phyloP scores from a whole-genome alignment of 2,888 invertebrate species.

The Epistrophella euchroma region DNA sequence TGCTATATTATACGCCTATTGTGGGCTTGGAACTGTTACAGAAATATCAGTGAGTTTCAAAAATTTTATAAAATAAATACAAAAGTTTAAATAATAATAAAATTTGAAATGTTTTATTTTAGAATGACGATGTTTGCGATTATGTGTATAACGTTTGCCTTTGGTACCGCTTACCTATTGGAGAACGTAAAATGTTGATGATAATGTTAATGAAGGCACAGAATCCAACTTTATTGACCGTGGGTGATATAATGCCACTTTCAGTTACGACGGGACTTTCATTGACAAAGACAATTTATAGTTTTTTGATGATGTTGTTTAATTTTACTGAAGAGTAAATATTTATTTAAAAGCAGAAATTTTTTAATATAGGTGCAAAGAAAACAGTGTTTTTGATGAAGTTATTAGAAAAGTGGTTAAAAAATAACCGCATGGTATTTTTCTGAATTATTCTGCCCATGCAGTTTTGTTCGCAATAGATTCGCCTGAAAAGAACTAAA shows the following conservation, averaged over 20 bases:
- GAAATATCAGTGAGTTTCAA: slow-evolving; percentile 76
- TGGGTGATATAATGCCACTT: slow-evolving; percentile 4
- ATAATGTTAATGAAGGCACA: not conserved
- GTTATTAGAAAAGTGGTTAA: too few species aligned
- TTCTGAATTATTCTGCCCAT: too few species aligned
- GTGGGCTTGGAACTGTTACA: slow-evolving; percentile 78
- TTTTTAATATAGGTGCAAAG: too few species aligned
- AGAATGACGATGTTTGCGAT: not conserved
- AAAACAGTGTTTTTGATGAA: too few species aligned
- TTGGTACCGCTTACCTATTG: not conserved
- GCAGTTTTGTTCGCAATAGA: too few species aligned
- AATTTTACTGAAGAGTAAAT: not conserved
- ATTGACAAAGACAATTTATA: not conserved
- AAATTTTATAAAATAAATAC: not conserved
- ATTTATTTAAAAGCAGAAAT: too few species aligned
- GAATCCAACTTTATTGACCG: not conserved
- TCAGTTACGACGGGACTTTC: not conserved
- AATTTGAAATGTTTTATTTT: too few species aligned
- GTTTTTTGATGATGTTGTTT: not conserved
- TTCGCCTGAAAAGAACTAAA: too few species aligned
- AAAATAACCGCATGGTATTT: too few species aligned
- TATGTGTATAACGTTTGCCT: not conserved
- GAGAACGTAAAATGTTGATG: not conserved
- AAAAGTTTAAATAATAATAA: not conserved
- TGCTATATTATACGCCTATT: slow-evolving; percentile 78